Conservation (phyloP, 2,888 invertebrate species). For the Salticus scenicus region DNA sequence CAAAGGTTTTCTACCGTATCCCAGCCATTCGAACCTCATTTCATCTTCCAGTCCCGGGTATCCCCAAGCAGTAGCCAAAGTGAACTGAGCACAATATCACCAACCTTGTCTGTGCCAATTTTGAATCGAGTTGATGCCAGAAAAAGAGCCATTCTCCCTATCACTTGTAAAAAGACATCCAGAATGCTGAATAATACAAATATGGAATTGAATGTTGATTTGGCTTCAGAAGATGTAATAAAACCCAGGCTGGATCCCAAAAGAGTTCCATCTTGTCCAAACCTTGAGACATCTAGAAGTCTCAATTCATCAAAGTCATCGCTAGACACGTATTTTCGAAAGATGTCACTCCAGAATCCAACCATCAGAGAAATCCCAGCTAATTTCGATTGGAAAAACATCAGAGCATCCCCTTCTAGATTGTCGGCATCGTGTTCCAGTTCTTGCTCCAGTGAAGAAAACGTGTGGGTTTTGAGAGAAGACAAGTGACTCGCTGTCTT, state of each 20-base stretch:
- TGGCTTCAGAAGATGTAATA: constrained; percentile 30
- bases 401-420: constrained; percentile 51
- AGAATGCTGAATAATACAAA: constrained; percentile 66
- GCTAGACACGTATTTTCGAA: constrained; percentile 45
- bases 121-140: constrained; percentile 53
- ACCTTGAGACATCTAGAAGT: constrained; percentile 40
- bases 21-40: constrained; percentile 33
- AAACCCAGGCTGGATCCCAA: constrained; percentile 32
- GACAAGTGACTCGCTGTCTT: constrained; percentile 17
- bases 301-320: constrained; percentile 49
- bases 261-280: constrained; percentile 50
- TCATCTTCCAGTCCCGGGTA: constrained; percentile 43
- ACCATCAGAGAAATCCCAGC: constrained; percentile 40
- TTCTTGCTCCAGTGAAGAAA: constrained; percentile 60
- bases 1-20: background rate
- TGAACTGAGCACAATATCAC: constrained; percentile 35
- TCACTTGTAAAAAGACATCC: constrained; percentile 69
- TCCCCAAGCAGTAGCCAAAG: constrained; percentile 39
- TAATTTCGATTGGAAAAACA: constrained; percentile 60
- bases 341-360: constrained; percentile 56
- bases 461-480: constrained; percentile 60
- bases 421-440: constrained; percentile 59
- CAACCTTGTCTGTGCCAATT: constrained; percentile 25
- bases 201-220: constrained; percentile 56
- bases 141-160: constrained; percentile 65